Conservation (phyloP, 2,797 vertebrate genomes). For the Melanotaenia trifasciata region DNA sequence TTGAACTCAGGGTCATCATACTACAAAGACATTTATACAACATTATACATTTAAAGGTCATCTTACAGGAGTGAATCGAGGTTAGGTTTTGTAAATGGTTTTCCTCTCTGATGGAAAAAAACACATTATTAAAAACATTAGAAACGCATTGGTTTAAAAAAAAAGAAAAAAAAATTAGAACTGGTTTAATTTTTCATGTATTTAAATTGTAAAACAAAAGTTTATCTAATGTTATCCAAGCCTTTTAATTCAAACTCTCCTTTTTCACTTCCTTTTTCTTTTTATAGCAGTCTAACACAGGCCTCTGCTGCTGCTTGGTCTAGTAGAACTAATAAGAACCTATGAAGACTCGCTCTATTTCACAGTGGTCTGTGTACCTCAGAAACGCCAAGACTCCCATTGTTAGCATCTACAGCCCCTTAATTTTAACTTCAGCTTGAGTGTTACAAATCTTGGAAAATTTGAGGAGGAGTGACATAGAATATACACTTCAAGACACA, state of each 20-base stretch:
- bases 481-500: background rate
- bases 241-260: constrained; percentile 13
- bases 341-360: constrained; percentile 59
- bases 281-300: constrained; percentile 24
- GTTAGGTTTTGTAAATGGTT: background rate
- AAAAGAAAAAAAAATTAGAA: background rate
- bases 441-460: constrained; percentile 8
- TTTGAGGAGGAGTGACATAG: background rate
- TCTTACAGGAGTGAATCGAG: constrained; percentile 3
- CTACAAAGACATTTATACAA: constrained; percentile 12
- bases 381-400: constrained; percentile 23
- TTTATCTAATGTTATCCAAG: constrained; percentile 36
- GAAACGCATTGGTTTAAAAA: background rate
- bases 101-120: background rate
- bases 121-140: background rate
- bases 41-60: constrained; percentile 4
- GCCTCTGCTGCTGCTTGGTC: constrained; percentile 42
- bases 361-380: constrained; percentile 41
- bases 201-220: constrained; percentile 14
- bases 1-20: constrained; percentile 10
- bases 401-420: constrained; percentile 27
- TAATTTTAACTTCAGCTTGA: constrained; percentile 12
- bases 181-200: background rate
- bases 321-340: constrained; percentile 62
- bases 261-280: constrained; percentile 1